Percentiles rank a stretch among this genome's conserved stretches.
Conservation (phyloP, 2,113 vertebrate species). For the Castor canadensis region DNA sequence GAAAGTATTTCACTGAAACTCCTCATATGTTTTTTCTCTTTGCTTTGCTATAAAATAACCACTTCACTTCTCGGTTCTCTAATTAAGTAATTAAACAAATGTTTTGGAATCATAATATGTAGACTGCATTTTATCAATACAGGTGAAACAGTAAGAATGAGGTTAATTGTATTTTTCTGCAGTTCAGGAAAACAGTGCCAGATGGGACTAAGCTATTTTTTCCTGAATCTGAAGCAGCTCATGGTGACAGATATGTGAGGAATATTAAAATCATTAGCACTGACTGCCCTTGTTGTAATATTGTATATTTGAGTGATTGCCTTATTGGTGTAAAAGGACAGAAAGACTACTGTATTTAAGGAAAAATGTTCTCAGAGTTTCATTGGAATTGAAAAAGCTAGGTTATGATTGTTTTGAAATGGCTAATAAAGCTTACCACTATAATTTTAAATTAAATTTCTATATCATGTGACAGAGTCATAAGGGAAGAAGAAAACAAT, state of each 20-base stretch:
- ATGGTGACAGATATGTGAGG: not conserved
- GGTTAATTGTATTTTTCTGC: conserved; percentile 26
- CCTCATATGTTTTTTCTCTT: not conserved
- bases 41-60: not conserved
- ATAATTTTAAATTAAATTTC: not conserved
- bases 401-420: conserved; percentile 1
- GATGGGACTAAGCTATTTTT: not conserved
- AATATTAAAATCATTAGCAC: not conserved
- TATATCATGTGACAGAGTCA: not conserved
- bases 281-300: not conserved
- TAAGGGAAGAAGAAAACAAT: not conserved
- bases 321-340: not conserved
- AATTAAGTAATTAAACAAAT: conserved; percentile 62
- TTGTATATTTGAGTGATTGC: not conserved
- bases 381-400: not conserved
- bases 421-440: not conserved
- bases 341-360: not conserved
- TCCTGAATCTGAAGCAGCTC: not conserved
- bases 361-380: not conserved
- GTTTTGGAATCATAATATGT: not conserved
- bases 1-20: not conserved
- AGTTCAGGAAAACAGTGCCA: not conserved
- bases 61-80: not conserved
- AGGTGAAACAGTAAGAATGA: conserved; percentile 48
- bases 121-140: conserved; percentile 19